Conservation (phyloP, 2,888 invertebrate genomes). For the Drosophila dives region DNA sequence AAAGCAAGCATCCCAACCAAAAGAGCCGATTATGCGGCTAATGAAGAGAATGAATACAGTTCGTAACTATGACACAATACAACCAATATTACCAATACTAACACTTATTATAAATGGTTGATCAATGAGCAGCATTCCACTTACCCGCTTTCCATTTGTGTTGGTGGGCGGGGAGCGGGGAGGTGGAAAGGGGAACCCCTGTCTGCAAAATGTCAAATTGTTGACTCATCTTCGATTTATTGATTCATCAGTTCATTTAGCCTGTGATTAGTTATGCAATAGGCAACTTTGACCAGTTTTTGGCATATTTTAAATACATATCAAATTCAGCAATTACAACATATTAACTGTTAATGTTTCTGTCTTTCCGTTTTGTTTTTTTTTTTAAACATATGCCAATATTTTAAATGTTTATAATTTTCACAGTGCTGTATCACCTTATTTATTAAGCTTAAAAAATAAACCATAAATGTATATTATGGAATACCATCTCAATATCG, state of each 20-base stretch:
- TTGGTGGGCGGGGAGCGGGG: not conserved
- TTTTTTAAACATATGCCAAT: not conserved
- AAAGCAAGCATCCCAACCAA: slow-evolving; percentile 18
- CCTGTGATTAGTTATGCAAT: slow-evolving; percentile 45
- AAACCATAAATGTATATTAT: not conserved
- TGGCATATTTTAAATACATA: not conserved
- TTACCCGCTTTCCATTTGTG: slow-evolving; percentile 1
- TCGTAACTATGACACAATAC: slow-evolving; percentile 23
- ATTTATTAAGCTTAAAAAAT: not conserved
- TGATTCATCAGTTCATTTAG: slow-evolving; percentile 39
- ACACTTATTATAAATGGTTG: slow-evolving; percentile 10
- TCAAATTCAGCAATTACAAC: not conserved
- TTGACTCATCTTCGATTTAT: slow-evolving; percentile 37
- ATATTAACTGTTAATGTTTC: not conserved
- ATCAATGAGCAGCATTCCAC: slow-evolving; percentile 29
- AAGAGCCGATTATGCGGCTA: slow-evolving; percentile 19
- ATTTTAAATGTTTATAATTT: not conserved
- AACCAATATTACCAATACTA: slow-evolving; percentile 15
- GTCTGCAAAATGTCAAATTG: slow-evolving; percentile 16
- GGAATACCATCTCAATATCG: not conserved
- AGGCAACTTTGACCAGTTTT: not conserved
- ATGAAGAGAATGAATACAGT: slow-evolving; percentile 12
- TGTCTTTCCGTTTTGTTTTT: not conserved
- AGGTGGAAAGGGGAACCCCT: not conserved
- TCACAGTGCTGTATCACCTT: not conserved